Conservation (phyloP, 2,888 invertebrate species). For the Rhogogaster chlorosoma region DNA sequence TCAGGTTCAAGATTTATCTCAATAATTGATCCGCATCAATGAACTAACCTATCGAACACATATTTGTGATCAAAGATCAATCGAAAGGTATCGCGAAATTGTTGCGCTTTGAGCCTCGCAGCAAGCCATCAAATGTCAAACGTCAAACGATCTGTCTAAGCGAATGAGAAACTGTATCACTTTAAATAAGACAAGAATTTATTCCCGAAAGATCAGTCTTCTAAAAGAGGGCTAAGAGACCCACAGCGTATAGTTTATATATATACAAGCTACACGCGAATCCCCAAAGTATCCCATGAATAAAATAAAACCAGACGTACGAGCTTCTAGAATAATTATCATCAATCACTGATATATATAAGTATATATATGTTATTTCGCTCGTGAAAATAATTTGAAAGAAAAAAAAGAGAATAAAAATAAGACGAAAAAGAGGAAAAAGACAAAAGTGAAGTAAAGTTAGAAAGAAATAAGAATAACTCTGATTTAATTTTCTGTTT, state of each 20-base stretch:
- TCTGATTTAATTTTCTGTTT: background rate
- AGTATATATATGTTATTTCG: background rate
- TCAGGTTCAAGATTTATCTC: background rate
- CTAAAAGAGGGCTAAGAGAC: background rate
- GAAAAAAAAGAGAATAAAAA: background rate
- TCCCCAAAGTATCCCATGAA: constrained; percentile 12
- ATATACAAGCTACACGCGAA: background rate
- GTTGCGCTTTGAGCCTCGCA: background rate
- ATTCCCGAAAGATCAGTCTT: background rate
- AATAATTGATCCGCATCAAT: background rate
- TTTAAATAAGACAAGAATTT: background rate
- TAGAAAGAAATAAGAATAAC: background rate
- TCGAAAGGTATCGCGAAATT: background rate
- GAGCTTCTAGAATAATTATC: constrained; percentile 8
- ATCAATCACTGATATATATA: background rate
- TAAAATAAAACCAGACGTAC: background rate
- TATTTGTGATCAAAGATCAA: background rate
- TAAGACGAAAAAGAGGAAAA: background rate
- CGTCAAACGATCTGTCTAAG: background rate
- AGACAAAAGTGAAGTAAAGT: background rate
- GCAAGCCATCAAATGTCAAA: background rate
- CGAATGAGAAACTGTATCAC: background rate
- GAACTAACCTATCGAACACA: background rate
- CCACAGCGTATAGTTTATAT: background rate
- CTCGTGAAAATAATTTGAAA: background rate